These are phyloP conservation scores for Odontothrips loti DNA, from an alignment of 2,888 invertebrate species.

Conservation along the genomic window DNA sequence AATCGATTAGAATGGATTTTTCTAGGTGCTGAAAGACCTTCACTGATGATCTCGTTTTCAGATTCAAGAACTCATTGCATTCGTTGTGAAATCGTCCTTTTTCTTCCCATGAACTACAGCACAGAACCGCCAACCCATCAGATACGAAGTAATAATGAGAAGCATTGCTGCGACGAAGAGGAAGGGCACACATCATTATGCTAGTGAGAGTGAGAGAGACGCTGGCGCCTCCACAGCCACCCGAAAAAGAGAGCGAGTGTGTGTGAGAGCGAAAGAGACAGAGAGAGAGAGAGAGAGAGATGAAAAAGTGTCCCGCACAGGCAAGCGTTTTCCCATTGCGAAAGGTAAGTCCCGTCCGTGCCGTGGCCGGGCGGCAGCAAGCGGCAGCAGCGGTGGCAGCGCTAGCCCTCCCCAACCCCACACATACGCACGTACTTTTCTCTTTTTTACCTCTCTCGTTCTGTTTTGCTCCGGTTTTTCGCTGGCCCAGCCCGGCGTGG, in stretches of 20 bases:
- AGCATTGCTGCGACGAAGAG: too few relatives aligned
- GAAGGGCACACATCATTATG: too few relatives aligned
- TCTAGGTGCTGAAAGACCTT: too few relatives aligned
- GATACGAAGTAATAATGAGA: too few relatives aligned
- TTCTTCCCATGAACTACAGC: too few relatives aligned
- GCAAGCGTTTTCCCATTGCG: conserved; percentile 12
- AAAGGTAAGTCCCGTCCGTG: conserved; percentile 6
- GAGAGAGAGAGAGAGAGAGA: conserved; percentile 9
- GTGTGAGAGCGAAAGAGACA: background rate
- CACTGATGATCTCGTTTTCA: too few relatives aligned
- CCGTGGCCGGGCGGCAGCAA: background rate
- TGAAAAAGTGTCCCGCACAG: background rate
- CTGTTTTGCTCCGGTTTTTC: conserved; percentile 26
- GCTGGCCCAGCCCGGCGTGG: background rate
- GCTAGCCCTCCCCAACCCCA: background rate
- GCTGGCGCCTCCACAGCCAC: background rate
- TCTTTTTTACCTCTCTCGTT: conserved; percentile 19
- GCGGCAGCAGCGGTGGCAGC: background rate
- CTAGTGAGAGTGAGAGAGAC: too few relatives aligned
- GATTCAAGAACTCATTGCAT: too few relatives aligned
- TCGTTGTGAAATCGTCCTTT: too few relatives aligned
- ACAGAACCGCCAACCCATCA: too few relatives aligned
- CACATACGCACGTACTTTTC: background rate
- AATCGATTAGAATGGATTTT: too few relatives aligned
- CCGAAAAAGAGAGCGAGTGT: background rate